Evolutionary conservation across 2,797 vertebrate species (phyloP).

Genomic region (Cyprinella venusta): DNA sequence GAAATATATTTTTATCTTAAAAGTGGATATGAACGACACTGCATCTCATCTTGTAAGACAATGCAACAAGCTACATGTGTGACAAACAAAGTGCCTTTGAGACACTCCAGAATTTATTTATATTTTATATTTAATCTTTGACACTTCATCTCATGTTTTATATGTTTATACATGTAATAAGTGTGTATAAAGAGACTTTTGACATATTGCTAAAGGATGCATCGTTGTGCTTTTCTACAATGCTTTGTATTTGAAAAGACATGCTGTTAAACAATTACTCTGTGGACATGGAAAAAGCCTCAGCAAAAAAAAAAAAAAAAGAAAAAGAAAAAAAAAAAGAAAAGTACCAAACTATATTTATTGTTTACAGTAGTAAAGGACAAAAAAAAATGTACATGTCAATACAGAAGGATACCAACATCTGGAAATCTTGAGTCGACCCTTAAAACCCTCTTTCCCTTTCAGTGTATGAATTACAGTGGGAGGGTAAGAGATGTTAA

Average conservation of each 20-base stretch:
- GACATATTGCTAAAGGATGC: slow-evolving; percentile 35
- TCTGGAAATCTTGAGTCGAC: slow-evolving; percentile 71
- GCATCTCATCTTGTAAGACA: slow-evolving; percentile 14
- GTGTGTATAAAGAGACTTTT: slow-evolving; percentile 49
- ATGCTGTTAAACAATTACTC: slow-evolving; percentile 12
- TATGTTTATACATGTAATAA: slow-evolving; percentile 48
- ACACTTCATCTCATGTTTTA: slow-evolving; percentile 25
- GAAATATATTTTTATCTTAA: slow-evolving; percentile 15
- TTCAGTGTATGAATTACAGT: slow-evolving; percentile 52
- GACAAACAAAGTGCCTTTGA: slow-evolving; percentile 37
- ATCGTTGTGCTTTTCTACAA: slow-evolving; percentile 20
- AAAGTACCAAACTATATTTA: slow-evolving; percentile 91
- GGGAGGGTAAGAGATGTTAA: slow-evolving; percentile 51
- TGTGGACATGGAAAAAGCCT: slow-evolving; percentile 3
- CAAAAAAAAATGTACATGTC: slow-evolving; percentile 85
- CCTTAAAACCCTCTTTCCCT: slow-evolving; percentile 37
- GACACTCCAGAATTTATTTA: slow-evolving; percentile 49
- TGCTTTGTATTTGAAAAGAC: slow-evolving; percentile 10
- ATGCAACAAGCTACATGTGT: slow-evolving; percentile 22
- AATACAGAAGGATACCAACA: slow-evolving; percentile 81
- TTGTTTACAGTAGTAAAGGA: slow-evolving; percentile 91
- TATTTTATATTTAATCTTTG: slow-evolving; percentile 52
- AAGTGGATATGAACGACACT: slow-evolving; percentile 30
- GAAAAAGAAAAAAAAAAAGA: slow-evolving; percentile 69
- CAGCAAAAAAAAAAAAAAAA: background rate